phyloP scores from a whole-genome alignment of 2,797 vertebrate genomes.

The Lepidocolaptes lacrymiger region DNA sequence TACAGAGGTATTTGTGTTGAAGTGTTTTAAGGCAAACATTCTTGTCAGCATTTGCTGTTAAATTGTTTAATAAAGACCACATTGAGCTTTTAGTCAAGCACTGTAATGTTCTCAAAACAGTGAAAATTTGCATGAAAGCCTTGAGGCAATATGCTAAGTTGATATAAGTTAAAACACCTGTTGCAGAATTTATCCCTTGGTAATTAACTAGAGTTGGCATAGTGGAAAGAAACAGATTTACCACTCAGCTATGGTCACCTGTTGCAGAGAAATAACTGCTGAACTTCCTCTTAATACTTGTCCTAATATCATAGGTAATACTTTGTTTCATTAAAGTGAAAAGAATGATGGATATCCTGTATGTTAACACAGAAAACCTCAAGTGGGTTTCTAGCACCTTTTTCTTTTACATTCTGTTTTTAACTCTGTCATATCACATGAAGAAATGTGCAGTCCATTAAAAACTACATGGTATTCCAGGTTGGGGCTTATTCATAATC shows the following conservation, averaged over 20 bases:
- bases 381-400: neutral
- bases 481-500: neutral
- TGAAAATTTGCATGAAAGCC: conserved; percentile 40
- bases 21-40: conserved; percentile 27
- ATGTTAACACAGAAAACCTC: neutral
- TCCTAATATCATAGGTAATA: neutral
- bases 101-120: neutral
- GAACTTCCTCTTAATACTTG: neutral
- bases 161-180: neutral
- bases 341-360: neutral
- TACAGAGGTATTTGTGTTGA: neutral
- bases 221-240: neutral
- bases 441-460: neutral
- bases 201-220: neutral
- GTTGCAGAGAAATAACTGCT: neutral
- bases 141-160: neutral
- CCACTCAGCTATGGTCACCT: neutral
- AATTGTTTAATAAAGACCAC: conserved; percentile 18
- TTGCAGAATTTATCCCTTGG: neutral
- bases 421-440: neutral
- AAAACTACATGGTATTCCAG: neutral
- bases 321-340: neutral
- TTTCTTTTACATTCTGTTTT: neutral
- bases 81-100: neutral
- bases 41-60: conserved; percentile 29